Evolutionary conservation across 2,888 invertebrate genomes (phyloP).

Genomic region (Operophtera brumata): DNA sequence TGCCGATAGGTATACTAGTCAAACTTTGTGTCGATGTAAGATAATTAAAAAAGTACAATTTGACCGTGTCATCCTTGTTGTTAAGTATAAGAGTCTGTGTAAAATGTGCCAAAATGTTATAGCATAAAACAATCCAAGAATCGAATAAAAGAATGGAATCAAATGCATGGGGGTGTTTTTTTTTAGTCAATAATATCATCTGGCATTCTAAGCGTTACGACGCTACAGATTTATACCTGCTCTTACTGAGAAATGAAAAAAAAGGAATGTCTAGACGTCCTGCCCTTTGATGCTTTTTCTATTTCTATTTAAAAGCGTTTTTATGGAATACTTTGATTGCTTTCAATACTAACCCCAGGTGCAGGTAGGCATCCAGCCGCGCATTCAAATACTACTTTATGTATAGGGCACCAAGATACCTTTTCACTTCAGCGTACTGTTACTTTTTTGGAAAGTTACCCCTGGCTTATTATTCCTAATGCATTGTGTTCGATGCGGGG

Average conservation of each 20-base stretch:
- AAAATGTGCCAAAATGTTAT: constrained; percentile 26
- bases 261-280: constrained; percentile 75
- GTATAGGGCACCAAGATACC: constrained; percentile 51
- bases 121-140: constrained; percentile 28
- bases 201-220: constrained; percentile 14
- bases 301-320: constrained; percentile 71
- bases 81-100: not conserved
- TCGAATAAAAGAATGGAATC: constrained; percentile 26
- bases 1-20: constrained; percentile 5
- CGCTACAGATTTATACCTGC: constrained; percentile 65
- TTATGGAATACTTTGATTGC: constrained; percentile 64
- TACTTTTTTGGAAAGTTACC: constrained; percentile 43
- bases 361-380: constrained; percentile 64
- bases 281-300: constrained; percentile 71
- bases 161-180: constrained; percentile 22
- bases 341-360: constrained; percentile 66
- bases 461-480: constrained; percentile 32
- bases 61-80: constrained; percentile 5
- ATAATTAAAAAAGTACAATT: constrained; percentile 22
- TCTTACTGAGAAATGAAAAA: constrained; percentile 64
- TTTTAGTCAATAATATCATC: constrained; percentile 19
- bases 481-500: constrained; percentile 28
- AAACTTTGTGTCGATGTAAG: constrained; percentile 7
- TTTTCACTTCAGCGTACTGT: constrained; percentile 46
- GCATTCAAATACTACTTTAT: constrained; percentile 59